Percentiles rank a stretch among this genome's conserved stretches.
Evolutionary conservation across 2,797 vertebrate genomes (phyloP).

Genomic region (Anas bernieri): DNA sequence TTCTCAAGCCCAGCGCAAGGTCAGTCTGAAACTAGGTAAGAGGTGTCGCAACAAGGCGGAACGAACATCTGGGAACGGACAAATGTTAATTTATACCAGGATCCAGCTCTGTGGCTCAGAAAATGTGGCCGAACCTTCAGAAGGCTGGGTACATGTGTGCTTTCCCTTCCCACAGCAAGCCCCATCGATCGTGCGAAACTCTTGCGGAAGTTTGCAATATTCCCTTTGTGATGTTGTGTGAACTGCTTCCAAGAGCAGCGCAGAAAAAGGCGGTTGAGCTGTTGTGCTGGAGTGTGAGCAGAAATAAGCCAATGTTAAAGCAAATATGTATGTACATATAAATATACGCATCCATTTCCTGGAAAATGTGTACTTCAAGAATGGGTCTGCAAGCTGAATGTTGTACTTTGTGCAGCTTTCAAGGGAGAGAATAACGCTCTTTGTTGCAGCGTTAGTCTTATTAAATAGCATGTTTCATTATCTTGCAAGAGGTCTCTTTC

Average conservation of each 20-base stretch:
- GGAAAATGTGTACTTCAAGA: neutral
- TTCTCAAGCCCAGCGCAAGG: conserved; percentile 9
- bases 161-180: neutral
- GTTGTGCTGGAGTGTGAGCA: neutral
- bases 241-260: conserved; percentile 22
- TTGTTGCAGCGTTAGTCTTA: neutral
- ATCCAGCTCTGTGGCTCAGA: neutral
- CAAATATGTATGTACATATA: fast-evolving
- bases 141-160: neutral
- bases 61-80: conserved; percentile 54
- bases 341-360: neutral
- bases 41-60: conserved; percentile 44
- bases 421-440: neutral
- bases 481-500: neutral
- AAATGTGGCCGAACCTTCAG: neutral
- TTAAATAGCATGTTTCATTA: fast-evolving
- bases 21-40: conserved; percentile 64
- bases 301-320: neutral
- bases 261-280: neutral
- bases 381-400: fast-evolving
- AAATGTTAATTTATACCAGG: conserved; percentile 56
- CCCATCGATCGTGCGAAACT: neutral
- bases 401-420: fast-evolving
- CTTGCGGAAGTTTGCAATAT: neutral
- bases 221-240: neutral